These are phyloP conservation scores for Latrodectus geometricus DNA, from an alignment of 1,140 invertebrate species.

Conservation along the genomic window DNA sequence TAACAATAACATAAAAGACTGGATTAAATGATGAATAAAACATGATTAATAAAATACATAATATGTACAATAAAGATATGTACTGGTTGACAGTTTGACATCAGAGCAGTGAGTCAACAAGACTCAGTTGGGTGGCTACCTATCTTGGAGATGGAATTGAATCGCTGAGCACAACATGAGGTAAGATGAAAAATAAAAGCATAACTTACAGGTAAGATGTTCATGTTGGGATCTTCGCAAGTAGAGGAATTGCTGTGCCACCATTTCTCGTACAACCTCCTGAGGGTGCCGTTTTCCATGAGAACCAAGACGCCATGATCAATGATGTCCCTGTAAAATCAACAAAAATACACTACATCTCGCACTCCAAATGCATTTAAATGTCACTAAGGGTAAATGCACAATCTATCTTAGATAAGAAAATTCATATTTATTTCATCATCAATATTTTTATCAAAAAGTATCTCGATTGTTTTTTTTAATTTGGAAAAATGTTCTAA, in stretches of 20 bases:
- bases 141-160: neutral
- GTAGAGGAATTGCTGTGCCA: slow-evolving; percentile 2
- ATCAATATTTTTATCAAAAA: no score
- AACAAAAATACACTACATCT: neutral
- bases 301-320: slow-evolving; percentile 30
- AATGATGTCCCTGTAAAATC: slow-evolving; percentile 9
- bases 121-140: neutral
- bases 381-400: neutral
- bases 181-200: neutral
- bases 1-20: no score
- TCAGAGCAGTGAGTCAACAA: neutral
- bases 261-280: slow-evolving; percentile 48
- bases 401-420: neutral
- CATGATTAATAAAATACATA: no score
- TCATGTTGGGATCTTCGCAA: slow-evolving; percentile 35
- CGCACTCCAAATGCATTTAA: neutral
- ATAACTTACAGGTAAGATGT: slow-evolving; percentile 37
- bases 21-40: no score
- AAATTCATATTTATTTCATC: neutral
- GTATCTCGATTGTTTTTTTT: no score
- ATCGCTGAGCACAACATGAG: neutral
- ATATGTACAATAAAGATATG: no score
- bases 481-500: no score
- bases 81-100: neutral
- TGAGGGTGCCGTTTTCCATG: slow-evolving; percentile 1